These are phyloP conservation scores for Crotalus tigris DNA, from an alignment of 2,113 vertebrate species.

Conservation along the genomic window DNA sequence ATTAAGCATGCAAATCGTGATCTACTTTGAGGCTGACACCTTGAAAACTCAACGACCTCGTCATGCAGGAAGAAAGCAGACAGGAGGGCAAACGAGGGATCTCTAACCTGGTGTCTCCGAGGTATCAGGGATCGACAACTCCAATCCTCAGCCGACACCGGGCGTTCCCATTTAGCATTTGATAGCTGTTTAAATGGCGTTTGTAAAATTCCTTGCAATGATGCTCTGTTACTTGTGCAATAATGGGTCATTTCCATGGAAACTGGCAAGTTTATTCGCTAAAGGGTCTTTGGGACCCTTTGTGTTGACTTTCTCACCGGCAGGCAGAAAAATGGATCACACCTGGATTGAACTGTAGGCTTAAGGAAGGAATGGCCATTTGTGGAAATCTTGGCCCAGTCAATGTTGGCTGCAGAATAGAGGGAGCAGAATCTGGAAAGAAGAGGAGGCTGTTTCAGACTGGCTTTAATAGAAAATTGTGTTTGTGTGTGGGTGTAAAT, in stretches of 20 bases:
- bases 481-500: neutral
- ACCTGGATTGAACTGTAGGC: neutral
- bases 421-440: neutral
- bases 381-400: neutral
- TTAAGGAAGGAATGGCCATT: neutral
- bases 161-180: neutral
- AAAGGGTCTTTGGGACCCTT: constrained; percentile 1
- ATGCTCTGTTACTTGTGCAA: constrained; percentile 21
- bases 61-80: neutral
- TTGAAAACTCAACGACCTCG: neutral
- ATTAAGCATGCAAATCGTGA: too few relatives aligned
- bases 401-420: neutral
- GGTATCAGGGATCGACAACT: too few relatives aligned
- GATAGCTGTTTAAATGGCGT: constrained; percentile 26
- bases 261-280: constrained; percentile 47
- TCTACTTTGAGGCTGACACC: neutral
- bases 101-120: neutral
- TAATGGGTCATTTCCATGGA: constrained; percentile 48
- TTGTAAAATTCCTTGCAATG: constrained; percentile 56
- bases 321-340: neutral
- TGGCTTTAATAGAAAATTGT: neutral
- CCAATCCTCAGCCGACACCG: neutral
- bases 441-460: neutral
- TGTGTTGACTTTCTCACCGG: neutral
- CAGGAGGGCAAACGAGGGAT: neutral